Evolutionary conservation across 2,888 invertebrate genomes (phyloP).

Genomic region (Pammene fasciana): DNA sequence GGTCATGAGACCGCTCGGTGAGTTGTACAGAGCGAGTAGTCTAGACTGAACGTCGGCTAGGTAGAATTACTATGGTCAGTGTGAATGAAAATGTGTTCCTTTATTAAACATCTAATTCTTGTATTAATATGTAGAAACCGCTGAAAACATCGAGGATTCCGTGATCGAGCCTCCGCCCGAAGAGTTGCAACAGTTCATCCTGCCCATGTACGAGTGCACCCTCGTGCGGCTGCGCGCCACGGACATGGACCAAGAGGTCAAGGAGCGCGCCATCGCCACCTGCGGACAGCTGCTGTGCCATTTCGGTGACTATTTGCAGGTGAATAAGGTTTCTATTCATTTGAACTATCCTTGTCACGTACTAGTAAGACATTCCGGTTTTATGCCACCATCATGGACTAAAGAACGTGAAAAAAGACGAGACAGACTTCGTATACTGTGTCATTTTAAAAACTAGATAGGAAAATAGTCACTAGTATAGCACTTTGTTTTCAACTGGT

Average conservation of each 20-base stretch:
- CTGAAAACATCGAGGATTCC: conserved; percentile 51
- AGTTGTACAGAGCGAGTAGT: too few relatives aligned
- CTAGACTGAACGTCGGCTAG: too few relatives aligned
- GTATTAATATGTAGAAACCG: conserved; percentile 50
- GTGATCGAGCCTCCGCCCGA: conserved; percentile 83
- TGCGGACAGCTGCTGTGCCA: conserved; percentile 97
- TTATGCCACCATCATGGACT: too few relatives aligned
- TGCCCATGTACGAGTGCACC: conserved; percentile 92
- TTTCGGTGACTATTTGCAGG: conserved; percentile 92
- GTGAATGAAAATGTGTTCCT: too few relatives aligned
- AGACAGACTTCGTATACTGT: too few relatives aligned
- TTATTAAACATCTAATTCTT: too few relatives aligned
- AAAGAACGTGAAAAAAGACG: too few relatives aligned
- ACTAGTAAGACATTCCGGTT: conserved; percentile 86
- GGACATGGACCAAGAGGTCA: conserved; percentile 99
- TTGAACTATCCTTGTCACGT: conserved; percentile 83
- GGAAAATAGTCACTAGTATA: too few relatives aligned
- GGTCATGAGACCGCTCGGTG: conserved; percentile 91
- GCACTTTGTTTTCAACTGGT: too few relatives aligned
- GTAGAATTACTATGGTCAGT: too few relatives aligned
- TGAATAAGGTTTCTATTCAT: conserved; percentile 47
- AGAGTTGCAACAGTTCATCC: conserved; percentile 91
- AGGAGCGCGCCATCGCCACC: conserved; percentile 98
- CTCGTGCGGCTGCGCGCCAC: conserved; percentile 94
- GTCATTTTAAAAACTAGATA: too few relatives aligned